Evolutionary conservation across 1,140 invertebrate genomes (phyloP), one percentile per base, ranked within the genome.

Genomic region (Chymomyza costata): DNA sequence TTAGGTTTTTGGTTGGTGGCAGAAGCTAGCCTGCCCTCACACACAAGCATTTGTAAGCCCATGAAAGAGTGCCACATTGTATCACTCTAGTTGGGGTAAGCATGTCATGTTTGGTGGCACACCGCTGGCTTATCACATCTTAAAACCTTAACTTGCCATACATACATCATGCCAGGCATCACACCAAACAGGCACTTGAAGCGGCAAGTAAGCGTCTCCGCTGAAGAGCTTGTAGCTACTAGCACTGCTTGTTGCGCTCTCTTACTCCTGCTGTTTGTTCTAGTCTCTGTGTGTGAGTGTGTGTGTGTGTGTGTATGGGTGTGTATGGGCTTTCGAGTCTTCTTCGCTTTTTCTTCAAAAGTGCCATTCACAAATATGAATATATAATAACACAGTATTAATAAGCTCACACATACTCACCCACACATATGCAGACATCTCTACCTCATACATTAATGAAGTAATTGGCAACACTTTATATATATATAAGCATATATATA

Each of bases 351-450:
- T 65, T 64, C 55, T 64, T 67, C 38, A 65, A 50, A 65, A 65
- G 65, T 65, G 63, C 34, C 62, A 66, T 63, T 53, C 53, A 38
- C 15, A 16, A 43, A 25, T 62, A 62, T 57, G 59, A 47, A 67
- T 58, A 70, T 61, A 61, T 50, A 49, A 56, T 61, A 70, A 65
- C 48, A 49, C 53, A 16, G 32, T 57, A 78, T 78, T 80, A 80
- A 80, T 80, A 80, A 80, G 73, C 73, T 80, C 73, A 73, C 74
- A 81, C 73, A 80, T 80, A 78, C 73, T 80, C 73, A 78, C 73
- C 73, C 73, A 78, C 73, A 80, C 73, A 78, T 78, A 78, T 78
- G 73, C 73, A 78, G 73, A 78, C 73, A 78, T 78, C 73, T 78
- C 71, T 78, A 78, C 71, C 71, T 78, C 71, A 78, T 78, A 78